Base-by-base conservation (phyloP, 30 jellyfish, hydroid and myxozoan genomes). In the Mastigias papua region DNA sequence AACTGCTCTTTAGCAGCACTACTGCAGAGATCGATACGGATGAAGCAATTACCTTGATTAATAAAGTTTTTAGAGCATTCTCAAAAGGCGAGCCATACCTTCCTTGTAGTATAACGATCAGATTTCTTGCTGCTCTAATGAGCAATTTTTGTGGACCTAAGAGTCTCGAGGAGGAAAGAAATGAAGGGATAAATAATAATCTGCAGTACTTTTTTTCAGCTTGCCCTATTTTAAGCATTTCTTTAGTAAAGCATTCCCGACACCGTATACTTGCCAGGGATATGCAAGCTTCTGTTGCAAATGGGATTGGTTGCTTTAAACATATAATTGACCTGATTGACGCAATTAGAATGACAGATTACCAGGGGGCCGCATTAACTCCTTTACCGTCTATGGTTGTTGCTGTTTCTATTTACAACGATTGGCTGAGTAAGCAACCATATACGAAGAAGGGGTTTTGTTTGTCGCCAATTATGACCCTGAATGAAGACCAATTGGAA, bases 81-180 rank as follows among this genome's bases (percentile, higher is more conserved):
- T 21, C 19, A 31, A 57, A 51, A 6, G 4, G 50, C 50, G 22
- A 34, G 50, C 48, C 50, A 25, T 34, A 15, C 22, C 80, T 83
- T 13, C 92, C 92, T 5, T 54, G 84, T 35, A 54, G 67, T 48
- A 11, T 83, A 0, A 69, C 85, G 3, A 34, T 48, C 10, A 49
- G 86, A 57, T 9, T 83, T 37, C 80, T 83, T 28, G 54, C 60
- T 34, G 92, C 92, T 9, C 32, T 70, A 57, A 17, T 74, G 35
- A 30, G 87, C 49, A 37, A 37, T 51, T 21, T 63, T 37, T 57
- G 22, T 9, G 28, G 30, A 31, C 48, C 30, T 19, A 26, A 10
- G 11, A 54, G 7, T 25, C 67, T 54, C 6, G 27, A 54, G 2
- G 25, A 54, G 25, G 3, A 16, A 25, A 21, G 2, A 19, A 54